Evolutionary conservation across 1,140 invertebrate species (phyloP).

Genomic region (Colletes gigas): DNA sequence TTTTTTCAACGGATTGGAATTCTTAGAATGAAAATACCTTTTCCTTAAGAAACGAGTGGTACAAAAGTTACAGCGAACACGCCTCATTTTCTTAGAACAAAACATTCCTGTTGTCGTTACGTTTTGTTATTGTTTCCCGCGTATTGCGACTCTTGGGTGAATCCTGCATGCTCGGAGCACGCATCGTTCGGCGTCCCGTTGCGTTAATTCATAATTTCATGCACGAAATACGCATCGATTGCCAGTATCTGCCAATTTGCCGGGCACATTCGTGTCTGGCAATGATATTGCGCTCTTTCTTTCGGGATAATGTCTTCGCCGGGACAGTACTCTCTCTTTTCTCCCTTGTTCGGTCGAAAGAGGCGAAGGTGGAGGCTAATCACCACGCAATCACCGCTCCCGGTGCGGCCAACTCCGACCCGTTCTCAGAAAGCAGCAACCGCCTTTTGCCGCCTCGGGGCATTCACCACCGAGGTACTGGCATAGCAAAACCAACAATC

Average conservation of each 20-base stretch:
- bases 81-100: too few relatives aligned
- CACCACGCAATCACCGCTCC: slow-evolving; percentile 78
- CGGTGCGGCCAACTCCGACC: slow-evolving; percentile 70
- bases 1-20: too few relatives aligned
- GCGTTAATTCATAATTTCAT: too few relatives aligned
- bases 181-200: too few relatives aligned
- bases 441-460: slow-evolving; percentile 70
- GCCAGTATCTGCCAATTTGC: slow-evolving; percentile 43
- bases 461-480: slow-evolving; percentile 60
- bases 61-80: too few relatives aligned
- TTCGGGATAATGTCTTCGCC: background rate
- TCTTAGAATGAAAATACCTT: too few relatives aligned
- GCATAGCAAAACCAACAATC: slow-evolving; percentile 79
- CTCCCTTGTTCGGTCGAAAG: slow-evolving; percentile 56
- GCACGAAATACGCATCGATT: background rate
- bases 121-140: too few relatives aligned
- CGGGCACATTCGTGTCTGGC: slow-evolving; percentile 41
- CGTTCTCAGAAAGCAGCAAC: slow-evolving; percentile 76
- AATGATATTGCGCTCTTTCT: slow-evolving; percentile 45
- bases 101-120: too few relatives aligned
- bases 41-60: too few relatives aligned
- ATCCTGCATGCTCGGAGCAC: too few relatives aligned
- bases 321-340: slow-evolving; percentile 16
- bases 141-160: too few relatives aligned
- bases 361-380: slow-evolving; percentile 77